A percentile compares a stretch with the other conserved stretches of the same genome.
These are phyloP conservation scores for Xestoiulus laeticollis DNA, from an alignment of 2,888 invertebrate species.

Conservation along the genomic window DNA sequence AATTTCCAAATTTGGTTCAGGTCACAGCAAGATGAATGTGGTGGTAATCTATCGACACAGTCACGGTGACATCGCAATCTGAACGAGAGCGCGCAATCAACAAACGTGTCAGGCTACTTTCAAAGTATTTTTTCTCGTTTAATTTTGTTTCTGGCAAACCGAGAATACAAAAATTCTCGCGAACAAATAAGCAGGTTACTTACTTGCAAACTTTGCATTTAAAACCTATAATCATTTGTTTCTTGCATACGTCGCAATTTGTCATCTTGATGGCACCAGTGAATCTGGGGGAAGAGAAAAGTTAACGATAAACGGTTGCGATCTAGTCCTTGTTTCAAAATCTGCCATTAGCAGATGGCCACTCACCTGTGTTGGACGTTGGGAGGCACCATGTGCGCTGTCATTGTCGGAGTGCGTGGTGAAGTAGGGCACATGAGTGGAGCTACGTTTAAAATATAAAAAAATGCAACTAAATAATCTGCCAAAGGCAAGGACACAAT, in stretches of 20 bases:
- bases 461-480: not conserved
- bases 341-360: not conserved
- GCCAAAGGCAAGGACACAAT: not conserved
- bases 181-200: not conserved
- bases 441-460: slow-evolving; percentile 52
- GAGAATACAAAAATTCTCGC: no score
- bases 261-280: slow-evolving; percentile 87
- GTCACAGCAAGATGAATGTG: slow-evolving; percentile 62
- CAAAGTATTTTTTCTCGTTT: no score
- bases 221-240: slow-evolving; percentile 85
- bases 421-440: slow-evolving; percentile 67
- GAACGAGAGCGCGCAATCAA: slow-evolving; percentile 8
- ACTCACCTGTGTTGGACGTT: slow-evolving; percentile 60
- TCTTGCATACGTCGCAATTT: slow-evolving; percentile 88
- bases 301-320: not conserved
- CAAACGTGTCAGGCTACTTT: no score
- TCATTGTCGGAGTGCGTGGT: slow-evolving; percentile 80
- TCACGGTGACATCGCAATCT: slow-evolving; percentile 72
- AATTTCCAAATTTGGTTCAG: slow-evolving; percentile 42
- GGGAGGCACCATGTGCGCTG: slow-evolving; percentile 71
- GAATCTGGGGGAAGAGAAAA: slow-evolving; percentile 69
- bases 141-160: no score
- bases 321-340: not conserved
- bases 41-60: slow-evolving; percentile 71
- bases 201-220: slow-evolving; percentile 97